These are phyloP conservation scores for Drosophila sordidula DNA, from an alignment of 2,888 invertebrate genomes.

Conservation along the genomic window DNA sequence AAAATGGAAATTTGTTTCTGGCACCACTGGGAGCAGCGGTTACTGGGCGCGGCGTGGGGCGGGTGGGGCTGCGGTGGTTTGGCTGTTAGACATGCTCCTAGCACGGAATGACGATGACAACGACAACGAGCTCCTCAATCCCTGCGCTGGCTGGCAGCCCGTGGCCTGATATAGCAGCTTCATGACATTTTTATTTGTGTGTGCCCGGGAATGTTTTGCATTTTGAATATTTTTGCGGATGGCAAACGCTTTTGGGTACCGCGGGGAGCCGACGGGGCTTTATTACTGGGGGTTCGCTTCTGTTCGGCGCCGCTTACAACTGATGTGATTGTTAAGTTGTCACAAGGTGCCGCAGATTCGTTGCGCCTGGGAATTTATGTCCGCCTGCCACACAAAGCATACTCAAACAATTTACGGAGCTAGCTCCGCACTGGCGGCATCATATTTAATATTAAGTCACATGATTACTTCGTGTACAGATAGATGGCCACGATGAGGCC, in stretches of 20 bases:
- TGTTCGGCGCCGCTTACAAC: constrained; percentile 21
- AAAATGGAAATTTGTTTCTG: constrained; percentile 69
- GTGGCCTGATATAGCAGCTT: constrained; percentile 51
- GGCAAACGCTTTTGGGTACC: constrained; percentile 17
- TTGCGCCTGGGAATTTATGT: constrained; percentile 50
- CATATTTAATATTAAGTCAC: constrained; percentile 4
- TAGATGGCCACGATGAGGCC: constrained; percentile 99
- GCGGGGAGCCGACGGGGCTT: constrained; percentile 37
- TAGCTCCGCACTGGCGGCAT: neutral
- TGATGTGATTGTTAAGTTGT: constrained; percentile 68
- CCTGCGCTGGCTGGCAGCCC: constrained; percentile 26
- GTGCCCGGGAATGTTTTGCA: constrained; percentile 72
- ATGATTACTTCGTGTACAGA: constrained; percentile 93
- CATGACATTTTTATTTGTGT: constrained; percentile 77
- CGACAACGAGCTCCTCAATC: constrained; percentile 36
- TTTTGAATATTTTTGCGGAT: constrained; percentile 67
- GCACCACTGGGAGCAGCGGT: constrained; percentile 34
- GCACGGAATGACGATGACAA: constrained; percentile 17
- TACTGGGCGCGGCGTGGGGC: too few species aligned
- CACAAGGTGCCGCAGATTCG: constrained; percentile 66
- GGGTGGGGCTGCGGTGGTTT: too few species aligned
- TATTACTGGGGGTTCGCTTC: constrained; percentile 43
- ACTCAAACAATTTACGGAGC: constrained; percentile 5
- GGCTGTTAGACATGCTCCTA: constrained; percentile 2
- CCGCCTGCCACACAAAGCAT: constrained; percentile 3